Percentiles rank a stretch among this genome's conserved stretches.
These are phyloP conservation scores for Lamellibrachia satsuma DNA, from an alignment of 2,888 invertebrate genomes.

Conservation along the genomic window DNA sequence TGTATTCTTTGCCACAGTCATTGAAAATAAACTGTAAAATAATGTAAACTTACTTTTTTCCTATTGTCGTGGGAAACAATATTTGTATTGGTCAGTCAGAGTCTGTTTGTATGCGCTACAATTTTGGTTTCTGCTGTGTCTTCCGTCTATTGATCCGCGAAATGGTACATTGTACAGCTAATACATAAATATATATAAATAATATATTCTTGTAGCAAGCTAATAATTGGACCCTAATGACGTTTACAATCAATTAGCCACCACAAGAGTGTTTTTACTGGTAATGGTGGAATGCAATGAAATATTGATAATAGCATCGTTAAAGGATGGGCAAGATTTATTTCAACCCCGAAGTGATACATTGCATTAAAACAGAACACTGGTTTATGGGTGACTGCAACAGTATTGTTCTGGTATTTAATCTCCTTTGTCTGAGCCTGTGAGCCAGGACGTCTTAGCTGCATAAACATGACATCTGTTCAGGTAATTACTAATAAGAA, in stretches of 20 bases:
- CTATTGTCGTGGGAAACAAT: too few species aligned
- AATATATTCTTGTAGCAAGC: neutral
- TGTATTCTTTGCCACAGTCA: too few species aligned
- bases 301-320: neutral
- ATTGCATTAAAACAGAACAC: neutral
- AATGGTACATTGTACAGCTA: too few species aligned
- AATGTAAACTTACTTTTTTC: too few species aligned
- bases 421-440: neutral
- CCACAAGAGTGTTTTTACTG: neutral
- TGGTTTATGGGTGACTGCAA: neutral
- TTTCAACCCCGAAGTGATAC: neutral
- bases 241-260: neutral
- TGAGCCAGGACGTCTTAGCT: neutral
- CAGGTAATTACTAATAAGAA: neutral
- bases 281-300: neutral
- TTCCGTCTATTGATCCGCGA: too few species aligned
- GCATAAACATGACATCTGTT: neutral
- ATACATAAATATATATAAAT: neutral
- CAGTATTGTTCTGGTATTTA: neutral
- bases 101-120: too few species aligned
- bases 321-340: neutral
- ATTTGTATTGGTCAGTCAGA: too few species aligned
- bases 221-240: neutral
- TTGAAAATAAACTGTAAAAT: too few species aligned
- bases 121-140: too few species aligned